These are phyloP conservation scores for Pemphredon lugubris DNA, from an alignment of 2,888 invertebrate genomes.

Conservation along the genomic window DNA sequence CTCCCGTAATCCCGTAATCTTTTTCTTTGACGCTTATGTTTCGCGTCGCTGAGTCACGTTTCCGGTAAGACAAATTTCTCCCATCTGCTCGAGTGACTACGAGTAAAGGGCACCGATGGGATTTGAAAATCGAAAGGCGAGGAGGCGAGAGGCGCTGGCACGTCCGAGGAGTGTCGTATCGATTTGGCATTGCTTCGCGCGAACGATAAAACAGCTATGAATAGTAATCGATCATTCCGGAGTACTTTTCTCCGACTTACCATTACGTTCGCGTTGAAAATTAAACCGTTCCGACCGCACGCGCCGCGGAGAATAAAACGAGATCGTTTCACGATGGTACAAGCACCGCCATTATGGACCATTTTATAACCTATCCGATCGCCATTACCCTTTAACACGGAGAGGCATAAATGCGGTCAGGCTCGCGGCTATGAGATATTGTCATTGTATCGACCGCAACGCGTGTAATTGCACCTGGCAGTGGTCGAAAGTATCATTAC, in stretches of 20 bases:
- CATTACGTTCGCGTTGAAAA: conserved; percentile 4
- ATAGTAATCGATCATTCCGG: background rate
- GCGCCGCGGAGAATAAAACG: conserved; percentile 7
- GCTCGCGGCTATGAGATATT: background rate
- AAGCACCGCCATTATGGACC: conserved; percentile 12
- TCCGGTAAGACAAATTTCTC: conserved; percentile 57
- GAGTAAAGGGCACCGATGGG: background rate
- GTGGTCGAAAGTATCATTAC: background rate
- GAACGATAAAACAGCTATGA: background rate
- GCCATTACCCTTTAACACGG: conserved; percentile 5
- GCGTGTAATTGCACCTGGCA: background rate
- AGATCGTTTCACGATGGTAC: conserved; percentile 5
- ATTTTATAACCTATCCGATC: conserved; percentile 23
- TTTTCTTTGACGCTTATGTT: conserved; percentile 39
- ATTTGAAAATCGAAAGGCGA: conserved; percentile 4
- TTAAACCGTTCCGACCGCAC: background rate
- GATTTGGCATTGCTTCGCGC: background rate
- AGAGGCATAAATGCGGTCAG: conserved; percentile 12
- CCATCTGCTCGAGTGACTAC: conserved; percentile 48
- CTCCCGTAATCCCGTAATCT: conserved; percentile 48
- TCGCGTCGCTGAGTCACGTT: conserved; percentile 58
- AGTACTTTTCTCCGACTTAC: background rate
- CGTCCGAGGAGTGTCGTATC: no score
- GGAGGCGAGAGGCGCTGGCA: no score
- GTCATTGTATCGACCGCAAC: background rate